phyloP scores from a whole-genome alignment of 37 sponge, comb jelly and placozoan species.

The Haliclona indistincta region DNA sequence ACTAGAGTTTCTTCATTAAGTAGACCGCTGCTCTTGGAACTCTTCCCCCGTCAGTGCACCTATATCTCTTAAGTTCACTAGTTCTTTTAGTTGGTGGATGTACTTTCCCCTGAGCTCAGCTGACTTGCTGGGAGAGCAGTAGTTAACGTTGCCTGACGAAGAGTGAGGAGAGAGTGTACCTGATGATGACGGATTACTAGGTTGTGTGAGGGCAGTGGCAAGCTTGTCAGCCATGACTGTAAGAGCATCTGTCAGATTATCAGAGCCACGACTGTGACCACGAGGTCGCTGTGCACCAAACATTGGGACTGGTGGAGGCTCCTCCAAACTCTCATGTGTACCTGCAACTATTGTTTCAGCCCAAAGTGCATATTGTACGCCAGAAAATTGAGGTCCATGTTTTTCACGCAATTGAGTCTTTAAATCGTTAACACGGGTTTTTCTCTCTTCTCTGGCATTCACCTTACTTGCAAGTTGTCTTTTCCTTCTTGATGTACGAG shows the following conservation, averaged over 20 bases:
- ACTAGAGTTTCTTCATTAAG: background rate
- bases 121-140: conserved; percentile 8
- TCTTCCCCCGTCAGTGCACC: conserved; percentile 14
- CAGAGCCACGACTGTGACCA: too few species aligned
- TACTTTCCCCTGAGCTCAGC: conserved; percentile 1
- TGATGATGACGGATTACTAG: background rate
- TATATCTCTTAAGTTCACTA: conserved; percentile 2
- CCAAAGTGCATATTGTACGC: too few species aligned
- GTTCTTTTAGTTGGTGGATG: conserved; percentile 1
- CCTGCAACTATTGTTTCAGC: too few species aligned
- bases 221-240: background rate
- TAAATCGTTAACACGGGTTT: conserved; percentile 6
- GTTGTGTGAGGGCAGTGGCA: background rate
- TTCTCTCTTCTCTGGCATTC: background rate
- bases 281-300: too few species aligned
- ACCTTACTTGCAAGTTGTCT: too few species aligned
- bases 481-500: too few species aligned
- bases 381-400: background rate
- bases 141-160: too few species aligned
- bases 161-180: too few species aligned
- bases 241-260: too few species aligned
- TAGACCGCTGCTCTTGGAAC: conserved; percentile 1
- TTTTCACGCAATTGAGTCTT: background rate
- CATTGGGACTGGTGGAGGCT: too few species aligned
- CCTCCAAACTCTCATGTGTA: too few species aligned